Conservation (phyloP, 1,140 invertebrate species). For the Anastrepha obliqua region DNA sequence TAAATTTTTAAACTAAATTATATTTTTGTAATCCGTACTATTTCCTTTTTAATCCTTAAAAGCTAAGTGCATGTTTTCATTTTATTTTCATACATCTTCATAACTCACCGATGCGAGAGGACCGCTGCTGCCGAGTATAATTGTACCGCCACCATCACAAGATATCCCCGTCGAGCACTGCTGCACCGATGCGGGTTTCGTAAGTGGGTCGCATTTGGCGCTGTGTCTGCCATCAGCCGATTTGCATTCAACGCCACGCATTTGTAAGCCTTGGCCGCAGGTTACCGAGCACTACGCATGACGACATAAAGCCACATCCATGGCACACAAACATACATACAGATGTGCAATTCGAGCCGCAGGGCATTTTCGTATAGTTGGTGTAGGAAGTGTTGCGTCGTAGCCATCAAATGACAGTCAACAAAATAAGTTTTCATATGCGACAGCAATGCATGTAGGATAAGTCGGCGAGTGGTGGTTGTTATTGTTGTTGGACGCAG, state of each 20-base stretch:
- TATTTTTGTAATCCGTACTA: too few relatives aligned
- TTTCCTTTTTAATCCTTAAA: background rate
- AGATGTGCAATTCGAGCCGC: background rate
- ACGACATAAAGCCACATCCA: background rate
- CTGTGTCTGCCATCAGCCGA: slow-evolving; percentile 73
- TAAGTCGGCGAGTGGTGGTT: background rate
- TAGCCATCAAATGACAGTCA: background rate
- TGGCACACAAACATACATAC: background rate
- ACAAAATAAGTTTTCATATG: background rate
- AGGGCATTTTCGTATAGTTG: slow-evolving; percentile 16
- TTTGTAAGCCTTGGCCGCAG: slow-evolving; percentile 89
- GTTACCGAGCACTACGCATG: slow-evolving; percentile 87
- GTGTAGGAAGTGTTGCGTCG: background rate
- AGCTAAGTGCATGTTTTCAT: background rate
- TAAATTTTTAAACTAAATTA: too few relatives aligned
- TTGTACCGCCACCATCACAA: slow-evolving; percentile 75
- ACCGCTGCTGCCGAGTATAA: slow-evolving; percentile 71
- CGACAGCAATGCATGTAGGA: too few relatives aligned
- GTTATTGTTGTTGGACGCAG: background rate
- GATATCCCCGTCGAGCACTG: slow-evolving; percentile 82
- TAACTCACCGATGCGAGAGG: slow-evolving; percentile 64
- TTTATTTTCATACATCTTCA: background rate
- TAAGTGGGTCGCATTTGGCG: slow-evolving; percentile 76
- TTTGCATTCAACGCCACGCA: slow-evolving; percentile 87
- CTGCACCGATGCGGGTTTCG: slow-evolving; percentile 79